These are phyloP conservation scores for Myripristis jacobus DNA, from an alignment of 2,797 vertebrate genomes.

Conservation along the genomic window DNA sequence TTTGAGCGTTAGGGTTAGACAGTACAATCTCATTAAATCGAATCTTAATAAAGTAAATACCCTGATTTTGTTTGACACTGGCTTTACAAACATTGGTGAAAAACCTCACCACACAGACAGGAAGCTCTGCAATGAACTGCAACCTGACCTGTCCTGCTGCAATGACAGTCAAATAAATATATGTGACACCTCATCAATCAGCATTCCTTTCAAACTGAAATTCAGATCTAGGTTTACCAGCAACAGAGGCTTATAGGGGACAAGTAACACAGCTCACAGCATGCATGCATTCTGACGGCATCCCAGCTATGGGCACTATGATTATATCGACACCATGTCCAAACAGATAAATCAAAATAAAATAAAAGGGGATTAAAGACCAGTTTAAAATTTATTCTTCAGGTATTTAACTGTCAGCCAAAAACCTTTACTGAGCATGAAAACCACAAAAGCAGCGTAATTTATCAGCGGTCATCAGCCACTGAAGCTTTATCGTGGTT, in stretches of 20 bases:
- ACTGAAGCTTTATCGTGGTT: slow-evolving; percentile 31
- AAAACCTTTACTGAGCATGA: slow-evolving; percentile 28
- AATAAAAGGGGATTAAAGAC: slow-evolving; percentile 18
- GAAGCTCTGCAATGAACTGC: slow-evolving; percentile 3
- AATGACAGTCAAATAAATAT: neutral
- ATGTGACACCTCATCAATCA: neutral
- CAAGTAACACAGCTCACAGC: neutral
- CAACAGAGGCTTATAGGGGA: neutral
- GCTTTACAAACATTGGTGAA: slow-evolving; percentile 20
- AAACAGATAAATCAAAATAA: slow-evolving; percentile 11
- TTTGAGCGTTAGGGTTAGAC: neutral
- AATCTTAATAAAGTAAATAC: slow-evolving; percentile 28
- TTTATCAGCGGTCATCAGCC: slow-evolving; percentile 12
- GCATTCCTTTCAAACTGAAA: neutral
- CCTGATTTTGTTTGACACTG: slow-evolving; percentile 19
- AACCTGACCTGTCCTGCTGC: neutral
- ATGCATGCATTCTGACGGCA: slow-evolving; percentile 6
- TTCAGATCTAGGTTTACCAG: slow-evolving; percentile 2
- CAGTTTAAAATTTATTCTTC: slow-evolving; percentile 28
- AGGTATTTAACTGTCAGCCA: slow-evolving; percentile 11
- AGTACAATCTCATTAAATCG: slow-evolving; percentile 31
- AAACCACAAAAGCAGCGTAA: slow-evolving; percentile 42
- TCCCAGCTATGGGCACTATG: slow-evolving; percentile 13
- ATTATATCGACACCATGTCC: neutral
- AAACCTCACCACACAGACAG: slow-evolving; percentile 11